Conservation (phyloP, 2,113 vertebrate species). For the Lepus timidus region DNA sequence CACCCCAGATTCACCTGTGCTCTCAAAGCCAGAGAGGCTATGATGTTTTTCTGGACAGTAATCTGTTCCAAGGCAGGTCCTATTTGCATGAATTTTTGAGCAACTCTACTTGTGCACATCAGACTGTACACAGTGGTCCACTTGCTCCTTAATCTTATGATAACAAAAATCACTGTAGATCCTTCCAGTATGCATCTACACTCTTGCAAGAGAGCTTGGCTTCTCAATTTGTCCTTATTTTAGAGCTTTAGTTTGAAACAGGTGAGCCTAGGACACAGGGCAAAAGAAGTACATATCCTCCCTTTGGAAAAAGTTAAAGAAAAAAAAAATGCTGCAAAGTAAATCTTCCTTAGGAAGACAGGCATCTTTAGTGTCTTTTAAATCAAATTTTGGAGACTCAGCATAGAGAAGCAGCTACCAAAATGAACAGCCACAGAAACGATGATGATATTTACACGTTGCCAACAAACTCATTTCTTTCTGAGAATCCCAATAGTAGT, state of each 20-base stretch:
- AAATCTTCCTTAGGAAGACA: constrained; percentile 42
- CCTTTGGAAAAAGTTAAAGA: not conserved
- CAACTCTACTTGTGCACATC: not conserved
- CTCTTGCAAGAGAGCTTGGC: not conserved
- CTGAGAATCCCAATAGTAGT: constrained; percentile 47
- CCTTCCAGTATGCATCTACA: not conserved
- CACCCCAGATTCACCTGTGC: rapidly evolving
- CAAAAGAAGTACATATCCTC: not conserved
- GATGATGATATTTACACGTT: constrained; percentile 46
- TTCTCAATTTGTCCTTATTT: not conserved
- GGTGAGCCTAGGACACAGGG: not conserved
- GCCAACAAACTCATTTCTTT: constrained; percentile 38
- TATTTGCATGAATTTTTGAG: not conserved
- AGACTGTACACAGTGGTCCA: rapidly evolving
- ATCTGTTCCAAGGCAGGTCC: not conserved
- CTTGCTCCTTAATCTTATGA: constrained; percentile 39
- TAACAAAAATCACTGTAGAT: not conserved
- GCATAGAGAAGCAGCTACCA: constrained; percentile 9
- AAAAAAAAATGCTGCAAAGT: not conserved
- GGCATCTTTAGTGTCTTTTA: not conserved
- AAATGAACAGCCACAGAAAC: not conserved
- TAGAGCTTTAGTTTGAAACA: not conserved
- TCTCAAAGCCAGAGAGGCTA: not conserved
- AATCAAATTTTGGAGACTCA: constrained; percentile 58
- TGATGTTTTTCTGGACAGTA: rapidly evolving